Conservation (phyloP, 2,888 invertebrate genomes). For the Choreutis nemorana region DNA sequence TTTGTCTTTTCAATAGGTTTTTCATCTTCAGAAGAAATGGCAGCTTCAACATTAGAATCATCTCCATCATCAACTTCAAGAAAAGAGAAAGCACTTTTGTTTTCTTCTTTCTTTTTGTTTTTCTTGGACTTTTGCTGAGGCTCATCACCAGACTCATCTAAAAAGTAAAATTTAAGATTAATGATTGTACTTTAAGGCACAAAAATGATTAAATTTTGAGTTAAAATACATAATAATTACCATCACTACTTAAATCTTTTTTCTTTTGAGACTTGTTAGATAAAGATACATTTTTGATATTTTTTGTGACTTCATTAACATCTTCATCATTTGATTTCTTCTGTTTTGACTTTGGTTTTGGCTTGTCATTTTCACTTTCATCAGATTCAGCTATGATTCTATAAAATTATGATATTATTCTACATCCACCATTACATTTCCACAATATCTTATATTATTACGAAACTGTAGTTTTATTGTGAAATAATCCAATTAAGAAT, state of each 20-base stretch:
- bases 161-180: conserved; percentile 4
- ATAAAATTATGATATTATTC: too few relatives aligned
- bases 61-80: conserved; percentile 72
- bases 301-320: conserved; percentile 61
- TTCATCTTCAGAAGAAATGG: conserved; percentile 55
- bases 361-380: conserved; percentile 56
- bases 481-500: too few relatives aligned
- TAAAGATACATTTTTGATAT: conserved; percentile 66
- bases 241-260: conserved; percentile 41
- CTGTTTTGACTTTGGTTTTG: conserved; percentile 51
- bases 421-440: too few relatives aligned
- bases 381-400: conserved; percentile 48
- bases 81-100: conserved; percentile 72
- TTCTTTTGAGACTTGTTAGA: conserved; percentile 62
- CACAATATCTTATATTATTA: too few relatives aligned
- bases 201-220: not conserved
- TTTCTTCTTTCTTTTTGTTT: conserved; percentile 47
- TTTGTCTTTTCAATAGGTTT: conserved; percentile 35
- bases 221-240: conserved; percentile 23
- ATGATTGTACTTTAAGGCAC: not conserved
- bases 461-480: too few relatives aligned
- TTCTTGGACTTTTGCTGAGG: conserved; percentile 49
- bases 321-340: conserved; percentile 58
- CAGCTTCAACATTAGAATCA: conserved; percentile 46
- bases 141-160: conserved; percentile 53